phyloP scores from a whole-genome alignment of 2,797 vertebrate genomes.

The Borostomias antarcticus region DNA sequence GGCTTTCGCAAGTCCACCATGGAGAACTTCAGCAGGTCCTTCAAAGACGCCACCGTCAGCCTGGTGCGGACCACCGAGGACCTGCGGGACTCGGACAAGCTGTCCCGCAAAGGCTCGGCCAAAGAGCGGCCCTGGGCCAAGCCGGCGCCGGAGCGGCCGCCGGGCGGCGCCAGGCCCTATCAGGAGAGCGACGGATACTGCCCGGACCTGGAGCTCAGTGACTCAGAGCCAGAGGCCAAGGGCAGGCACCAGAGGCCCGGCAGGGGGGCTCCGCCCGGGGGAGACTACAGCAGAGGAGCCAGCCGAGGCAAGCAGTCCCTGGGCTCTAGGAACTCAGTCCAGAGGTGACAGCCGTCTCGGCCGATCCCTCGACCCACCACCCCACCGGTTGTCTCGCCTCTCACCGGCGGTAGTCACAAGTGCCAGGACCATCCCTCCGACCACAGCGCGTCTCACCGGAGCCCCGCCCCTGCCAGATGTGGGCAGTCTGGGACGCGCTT shows the following conservation, averaged over 20 bases:
- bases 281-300: slow-evolving; percentile 70
- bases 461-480: background rate
- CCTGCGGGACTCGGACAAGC: slow-evolving; percentile 84
- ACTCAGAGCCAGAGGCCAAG: slow-evolving; percentile 93
- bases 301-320: slow-evolving; percentile 81
- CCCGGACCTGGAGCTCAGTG: slow-evolving; percentile 94
- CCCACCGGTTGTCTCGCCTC: slow-evolving; percentile 24
- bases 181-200: slow-evolving; percentile 97
- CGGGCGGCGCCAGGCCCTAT: slow-evolving; percentile 72
- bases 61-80: slow-evolving; percentile 89
- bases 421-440: slow-evolving; percentile 37
- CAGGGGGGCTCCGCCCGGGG: slow-evolving; percentile 64
- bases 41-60: slow-evolving; percentile 92
- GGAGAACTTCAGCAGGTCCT: slow-evolving; percentile 89
- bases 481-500: background rate
- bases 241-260: slow-evolving; percentile 73
- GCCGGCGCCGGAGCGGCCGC: slow-evolving; percentile 73
- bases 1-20: slow-evolving; percentile 84
- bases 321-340: slow-evolving; percentile 82
- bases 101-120: slow-evolving; percentile 73
- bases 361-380: background rate
- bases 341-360: slow-evolving; percentile 86
- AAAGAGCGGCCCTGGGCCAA: slow-evolving; percentile 88
- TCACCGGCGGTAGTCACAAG: slow-evolving; percentile 42
- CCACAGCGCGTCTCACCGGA: slow-evolving; percentile 9